A percentile compares a stretch with the other conserved stretches of the same genome.
phyloP scores from a whole-genome alignment of 2,888 invertebrate genomes.

The Neelides folsomi region DNA sequence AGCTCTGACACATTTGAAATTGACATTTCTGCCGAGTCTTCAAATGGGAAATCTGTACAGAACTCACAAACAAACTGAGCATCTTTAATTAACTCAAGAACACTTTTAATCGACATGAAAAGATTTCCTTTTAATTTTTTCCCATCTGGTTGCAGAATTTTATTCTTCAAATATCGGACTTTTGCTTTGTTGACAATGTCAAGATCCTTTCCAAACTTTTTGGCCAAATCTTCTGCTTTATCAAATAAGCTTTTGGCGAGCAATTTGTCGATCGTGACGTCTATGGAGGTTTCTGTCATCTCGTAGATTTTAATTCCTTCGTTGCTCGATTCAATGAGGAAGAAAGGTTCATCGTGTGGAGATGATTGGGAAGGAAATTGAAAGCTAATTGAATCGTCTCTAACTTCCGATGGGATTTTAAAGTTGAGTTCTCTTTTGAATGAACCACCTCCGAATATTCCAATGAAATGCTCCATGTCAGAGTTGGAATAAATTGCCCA shows the following conservation, averaged over 20 bases:
- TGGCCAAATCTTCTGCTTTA: constrained; percentile 21
- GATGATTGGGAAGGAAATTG: constrained; percentile 17
- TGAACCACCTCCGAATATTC: constrained; percentile 16
- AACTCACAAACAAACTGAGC: constrained; percentile 25
- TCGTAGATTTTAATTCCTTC: constrained; percentile 12
- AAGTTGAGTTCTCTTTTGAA: constrained; percentile 18
- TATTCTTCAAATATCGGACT: constrained; percentile 14
- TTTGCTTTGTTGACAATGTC: constrained; percentile 29
- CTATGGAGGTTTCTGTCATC: constrained; percentile 28
- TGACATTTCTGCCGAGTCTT: too few species aligned
- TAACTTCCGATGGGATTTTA: constrained; percentile 9
- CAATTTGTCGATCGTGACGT: constrained; percentile 24
- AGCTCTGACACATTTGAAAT: constrained; percentile 5
- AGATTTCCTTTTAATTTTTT: constrained; percentile 1
- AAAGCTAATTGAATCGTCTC: neutral
- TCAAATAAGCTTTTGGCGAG: constrained; percentile 24
- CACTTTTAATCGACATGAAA: constrained; percentile 10
- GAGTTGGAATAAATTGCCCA: constrained; percentile 18
- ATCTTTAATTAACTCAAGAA: constrained; percentile 17
- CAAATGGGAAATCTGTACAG: constrained; percentile 4
- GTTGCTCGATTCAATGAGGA: constrained; percentile 14
- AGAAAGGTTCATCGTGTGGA: constrained; percentile 21
- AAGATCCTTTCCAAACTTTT: constrained; percentile 21
- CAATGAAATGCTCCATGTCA: constrained; percentile 15
- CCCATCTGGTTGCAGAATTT: neutral